phyloP scores from a whole-genome alignment of 2,888 invertebrate species.

The Eupelmus urozonus region DNA sequence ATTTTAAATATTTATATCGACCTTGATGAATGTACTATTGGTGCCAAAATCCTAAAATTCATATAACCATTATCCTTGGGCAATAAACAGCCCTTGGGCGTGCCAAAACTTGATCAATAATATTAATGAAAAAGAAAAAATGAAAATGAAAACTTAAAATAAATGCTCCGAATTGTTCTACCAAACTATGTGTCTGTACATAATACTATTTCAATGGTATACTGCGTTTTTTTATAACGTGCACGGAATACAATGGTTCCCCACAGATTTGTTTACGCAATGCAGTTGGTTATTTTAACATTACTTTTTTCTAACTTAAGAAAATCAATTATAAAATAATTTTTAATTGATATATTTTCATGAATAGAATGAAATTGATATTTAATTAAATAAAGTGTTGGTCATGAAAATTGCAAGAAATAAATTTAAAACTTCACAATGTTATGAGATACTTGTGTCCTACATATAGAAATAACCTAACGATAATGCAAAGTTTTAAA shows the following conservation, averaged over 20 bases:
- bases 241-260: constrained; percentile 42
- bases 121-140: background rate
- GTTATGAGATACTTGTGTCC: no score
- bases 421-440: no score
- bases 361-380: no score
- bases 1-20: constrained; percentile 15
- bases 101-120: constrained; percentile 12
- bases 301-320: no score
- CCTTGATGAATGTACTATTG: constrained; percentile 22
- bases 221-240: constrained; percentile 43
- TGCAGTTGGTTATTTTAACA: no score
- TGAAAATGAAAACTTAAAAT: background rate
- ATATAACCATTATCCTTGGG: background rate
- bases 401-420: no score
- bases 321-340: no score
- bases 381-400: no score
- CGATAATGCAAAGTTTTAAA: no score
- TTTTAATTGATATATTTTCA: no score
- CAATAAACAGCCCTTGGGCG: background rate
- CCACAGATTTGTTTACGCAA: background rate
- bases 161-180: background rate
- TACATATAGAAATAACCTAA: no score
- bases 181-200: background rate
- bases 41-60: constrained; percentile 24
- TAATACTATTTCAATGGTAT: constrained; percentile 9